Conservation (phyloP, 2,797 vertebrate genomes). For the Sebastes kiyomatsui region DNA sequence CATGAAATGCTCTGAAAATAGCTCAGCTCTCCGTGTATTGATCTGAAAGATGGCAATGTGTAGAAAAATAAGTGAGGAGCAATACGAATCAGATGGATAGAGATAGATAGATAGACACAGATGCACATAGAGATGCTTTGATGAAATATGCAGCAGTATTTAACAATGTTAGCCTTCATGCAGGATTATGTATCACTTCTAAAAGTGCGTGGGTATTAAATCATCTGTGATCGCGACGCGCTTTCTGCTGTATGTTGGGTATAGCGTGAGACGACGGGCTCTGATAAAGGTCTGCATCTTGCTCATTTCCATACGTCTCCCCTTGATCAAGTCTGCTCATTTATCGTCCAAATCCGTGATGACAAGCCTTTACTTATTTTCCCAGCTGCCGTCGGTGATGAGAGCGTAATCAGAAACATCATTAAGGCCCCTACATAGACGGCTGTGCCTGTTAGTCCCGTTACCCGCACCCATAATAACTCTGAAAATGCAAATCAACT, state of each 20-base stretch:
- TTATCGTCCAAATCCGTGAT: constrained; percentile 75
- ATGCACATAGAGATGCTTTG: constrained; percentile 13
- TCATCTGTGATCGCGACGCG: constrained; percentile 33
- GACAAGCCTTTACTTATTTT: constrained; percentile 79
- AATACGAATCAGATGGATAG: not conserved
- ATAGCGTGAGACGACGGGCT: constrained; percentile 25
- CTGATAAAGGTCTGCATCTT: constrained; percentile 52
- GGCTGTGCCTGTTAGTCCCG: constrained; percentile 73
- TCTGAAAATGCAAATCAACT: constrained; percentile 84
- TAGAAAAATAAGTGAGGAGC: constrained; percentile 9
- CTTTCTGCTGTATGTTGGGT: constrained; percentile 24
- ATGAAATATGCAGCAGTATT: constrained; percentile 8
- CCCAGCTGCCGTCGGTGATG: constrained; percentile 74
- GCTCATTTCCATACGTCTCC: constrained; percentile 76
- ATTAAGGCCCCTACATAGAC: constrained; percentile 73
- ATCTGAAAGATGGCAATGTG: constrained; percentile 53
- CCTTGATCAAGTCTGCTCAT: constrained; percentile 76
- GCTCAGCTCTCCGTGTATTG: constrained; percentile 61
- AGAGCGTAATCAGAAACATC: constrained; percentile 82
- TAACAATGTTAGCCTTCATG: constrained; percentile 16
- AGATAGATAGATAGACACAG: not conserved
- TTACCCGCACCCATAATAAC: constrained; percentile 75
- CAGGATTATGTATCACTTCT: constrained; percentile 10
- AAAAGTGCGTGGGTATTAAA: constrained; percentile 22
- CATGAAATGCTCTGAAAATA: constrained; percentile 75